Evolutionary conservation across 2,888 invertebrate genomes (phyloP), one percentile per base, ranked within the genome.

Genomic region (Acanthosepion pharaonis): DNA sequence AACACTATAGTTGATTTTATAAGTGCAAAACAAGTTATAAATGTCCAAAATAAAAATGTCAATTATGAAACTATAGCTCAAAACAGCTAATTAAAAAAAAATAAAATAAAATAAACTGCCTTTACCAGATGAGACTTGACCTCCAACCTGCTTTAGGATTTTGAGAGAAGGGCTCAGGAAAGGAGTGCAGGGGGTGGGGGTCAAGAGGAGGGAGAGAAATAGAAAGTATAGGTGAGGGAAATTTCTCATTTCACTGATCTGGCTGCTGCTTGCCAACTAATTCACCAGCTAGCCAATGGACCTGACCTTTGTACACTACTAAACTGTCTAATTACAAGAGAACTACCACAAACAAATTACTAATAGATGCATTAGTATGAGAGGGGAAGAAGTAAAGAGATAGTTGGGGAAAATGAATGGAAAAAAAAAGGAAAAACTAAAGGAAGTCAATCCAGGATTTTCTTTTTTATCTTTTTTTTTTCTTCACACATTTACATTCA

Each of bases 161-260:
- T 78, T n/a, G 78, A 78, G 78, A 15, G 78, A 78, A 78, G n/a
- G 78, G 78, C n/a, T 78, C 78, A 33, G 78, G n/a, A 78, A 9
- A 78, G 78, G 9, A 33, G 28, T 25, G 28, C 1, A 25, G 78
- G 18, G 78, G n/a, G 78, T 15, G n/a, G 33, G 42, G 42, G 42
- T 42, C 42, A 42, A 42, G 5, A n/a, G 5, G 11, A 78, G 9
- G 5, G 5, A 33, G n/a, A 78, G n/a, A 78, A n/a, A n/a, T 1
- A 78, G n/a, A 78, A 23, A 78, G 78, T 78, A 78, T 78, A 33
- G 33, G 28, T n/a, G n/a, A n/a, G 78, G n/a, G 78, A n/a, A n/a
- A n/a, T 78, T n/a, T 78, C 78, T 78, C n/a, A 78, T 78, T 78
- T 78, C 78, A n/a, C 78, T n/a, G 78, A 78, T 78, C 78, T 78